A percentile compares a stretch with the other conserved stretches of the same genome.
Evolutionary conservation across 2,888 invertebrate species (phyloP).

Genomic region (Cephus rjabovi): DNA sequence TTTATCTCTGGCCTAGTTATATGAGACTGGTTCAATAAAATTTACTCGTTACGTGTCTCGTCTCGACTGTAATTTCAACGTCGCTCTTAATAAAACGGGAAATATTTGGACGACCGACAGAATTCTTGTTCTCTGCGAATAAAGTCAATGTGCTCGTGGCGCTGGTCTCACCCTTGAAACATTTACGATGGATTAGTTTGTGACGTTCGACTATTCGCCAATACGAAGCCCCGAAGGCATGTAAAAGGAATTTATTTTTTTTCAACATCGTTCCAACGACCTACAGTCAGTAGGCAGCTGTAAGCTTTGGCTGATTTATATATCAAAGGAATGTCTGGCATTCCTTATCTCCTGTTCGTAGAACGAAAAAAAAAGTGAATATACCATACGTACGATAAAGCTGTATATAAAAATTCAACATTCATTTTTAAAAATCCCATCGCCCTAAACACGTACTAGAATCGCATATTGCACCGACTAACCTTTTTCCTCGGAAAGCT

Average conservation of each 20-base stretch:
- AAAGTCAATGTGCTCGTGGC: not conserved
- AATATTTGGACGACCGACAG: not conserved
- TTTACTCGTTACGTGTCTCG: not conserved
- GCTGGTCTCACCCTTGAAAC: not conserved
- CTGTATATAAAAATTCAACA: not conserved
- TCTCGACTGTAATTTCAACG: not conserved
- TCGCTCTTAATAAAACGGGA: not conserved
- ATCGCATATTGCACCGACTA: not conserved
- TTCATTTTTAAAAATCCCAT: not conserved
- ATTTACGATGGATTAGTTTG: not conserved
- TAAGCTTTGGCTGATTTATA: conserved; percentile 30
- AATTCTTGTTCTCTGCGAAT: not conserved
- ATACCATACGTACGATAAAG: not conserved
- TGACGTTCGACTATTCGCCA: not conserved
- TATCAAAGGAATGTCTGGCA: conserved; percentile 22
- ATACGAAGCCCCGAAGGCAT: not conserved
- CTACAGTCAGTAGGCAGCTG: conserved; percentile 14
- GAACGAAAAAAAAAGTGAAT: not conserved
- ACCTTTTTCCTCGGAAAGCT: not conserved
- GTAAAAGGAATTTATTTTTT: not conserved
- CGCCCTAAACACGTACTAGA: not conserved
- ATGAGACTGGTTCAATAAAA: not conserved
- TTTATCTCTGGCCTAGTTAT: conserved; percentile 31
- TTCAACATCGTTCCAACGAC: not conserved
- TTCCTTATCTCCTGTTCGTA: conserved; percentile 24